phyloP scores from a whole-genome alignment of 2,888 invertebrate genomes.

The Litoditis marina region DNA sequence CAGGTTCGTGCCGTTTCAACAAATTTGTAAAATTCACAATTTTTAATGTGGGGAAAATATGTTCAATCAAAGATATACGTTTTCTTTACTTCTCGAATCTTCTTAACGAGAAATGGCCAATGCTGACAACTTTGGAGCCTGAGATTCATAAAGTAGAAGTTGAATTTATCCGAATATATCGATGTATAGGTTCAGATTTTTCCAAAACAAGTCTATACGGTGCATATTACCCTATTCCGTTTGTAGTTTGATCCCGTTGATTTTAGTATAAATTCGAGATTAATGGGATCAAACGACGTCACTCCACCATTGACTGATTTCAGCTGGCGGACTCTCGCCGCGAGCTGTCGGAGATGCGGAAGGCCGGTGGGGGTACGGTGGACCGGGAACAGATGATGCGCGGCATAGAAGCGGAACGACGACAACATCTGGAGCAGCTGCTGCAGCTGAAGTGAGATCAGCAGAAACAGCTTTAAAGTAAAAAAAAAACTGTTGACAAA shows the following conservation, averaged over 20 bases:
- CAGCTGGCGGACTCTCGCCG: constrained; percentile 14
- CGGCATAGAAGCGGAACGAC: constrained; percentile 70
- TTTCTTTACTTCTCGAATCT: too few relatives aligned
- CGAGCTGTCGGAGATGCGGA: constrained; percentile 10
- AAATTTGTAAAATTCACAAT: not conserved
- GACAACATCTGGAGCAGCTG: constrained; percentile 74
- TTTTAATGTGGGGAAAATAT: not conserved
- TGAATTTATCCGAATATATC: too few relatives aligned
- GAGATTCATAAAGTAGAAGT: too few relatives aligned
- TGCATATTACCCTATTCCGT: too few relatives aligned
- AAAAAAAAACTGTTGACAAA: not conserved
- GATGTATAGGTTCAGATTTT: too few relatives aligned
- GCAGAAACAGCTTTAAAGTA: too few relatives aligned
- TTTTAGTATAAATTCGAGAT: too few relatives aligned
- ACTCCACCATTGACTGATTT: not conserved
- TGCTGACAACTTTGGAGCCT: too few relatives aligned
- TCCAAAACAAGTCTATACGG: too few relatives aligned
- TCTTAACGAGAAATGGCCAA: not conserved
- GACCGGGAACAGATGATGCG: constrained; percentile 71
- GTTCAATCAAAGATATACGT: not conserved
- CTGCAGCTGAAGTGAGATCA: constrained; percentile 76
- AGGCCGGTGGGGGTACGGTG: constrained; percentile 63
- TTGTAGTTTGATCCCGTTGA: too few relatives aligned
- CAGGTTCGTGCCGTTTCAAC: too few relatives aligned
- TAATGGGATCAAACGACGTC: too few relatives aligned